Percentiles rank a stretch among this genome's conserved stretches.
Conservation (phyloP, 2,113 vertebrate genomes). For the Tachycineta bicolor region DNA sequence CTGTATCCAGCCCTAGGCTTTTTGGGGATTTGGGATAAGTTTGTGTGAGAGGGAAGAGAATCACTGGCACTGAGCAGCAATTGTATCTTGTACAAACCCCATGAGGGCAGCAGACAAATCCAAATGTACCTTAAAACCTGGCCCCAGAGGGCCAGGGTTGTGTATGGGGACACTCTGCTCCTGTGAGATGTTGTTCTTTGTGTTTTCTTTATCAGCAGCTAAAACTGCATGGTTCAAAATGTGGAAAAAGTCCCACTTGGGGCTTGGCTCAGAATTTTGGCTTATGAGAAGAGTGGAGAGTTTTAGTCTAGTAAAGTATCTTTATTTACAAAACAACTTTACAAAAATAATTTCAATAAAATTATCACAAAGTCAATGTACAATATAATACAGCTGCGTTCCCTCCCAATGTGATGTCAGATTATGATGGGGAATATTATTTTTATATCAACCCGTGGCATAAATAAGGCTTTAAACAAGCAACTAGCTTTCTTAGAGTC, state of each 20-base stretch:
- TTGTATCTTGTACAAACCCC: background rate
- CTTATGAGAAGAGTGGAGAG: background rate
- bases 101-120: background rate
- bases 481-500: constrained; percentile 44
- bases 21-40: background rate
- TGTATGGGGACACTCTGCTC: background rate
- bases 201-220: background rate
- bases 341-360: constrained; percentile 85
- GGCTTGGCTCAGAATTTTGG: background rate
- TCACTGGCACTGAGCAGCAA: background rate
- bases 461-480: constrained; percentile 66
- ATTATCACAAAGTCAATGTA: constrained; percentile 77
- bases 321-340: constrained; percentile 79
- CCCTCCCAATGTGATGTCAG: constrained; percentile 34
- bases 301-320: constrained; percentile 66
- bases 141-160: background rate
- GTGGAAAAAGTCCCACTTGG: background rate
- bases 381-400: constrained; percentile 75
- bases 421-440: constrained; percentile 56
- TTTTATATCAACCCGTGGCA: constrained; percentile 43
- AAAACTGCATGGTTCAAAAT: background rate
- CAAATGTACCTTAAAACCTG: background rate
- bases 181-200: background rate
- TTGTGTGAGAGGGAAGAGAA: background rate
- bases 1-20: background rate